Evolutionary conservation across 2,797 vertebrate genomes (phyloP).

Genomic region (Lepilemur ruficaudatus): DNA sequence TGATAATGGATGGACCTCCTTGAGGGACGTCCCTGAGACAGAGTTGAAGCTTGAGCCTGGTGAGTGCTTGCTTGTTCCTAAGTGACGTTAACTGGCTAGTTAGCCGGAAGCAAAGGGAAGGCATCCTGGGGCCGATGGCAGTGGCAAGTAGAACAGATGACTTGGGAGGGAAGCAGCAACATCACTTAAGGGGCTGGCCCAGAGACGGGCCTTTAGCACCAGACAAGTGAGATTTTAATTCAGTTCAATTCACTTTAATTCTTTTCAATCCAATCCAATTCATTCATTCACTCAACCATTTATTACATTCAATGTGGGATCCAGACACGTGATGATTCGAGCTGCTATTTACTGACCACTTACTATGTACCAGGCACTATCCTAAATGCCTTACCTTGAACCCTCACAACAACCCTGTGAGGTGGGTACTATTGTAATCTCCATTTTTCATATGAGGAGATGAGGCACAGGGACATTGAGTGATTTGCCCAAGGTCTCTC

Average conservation of each 20-base stretch:
- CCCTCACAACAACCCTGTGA: background rate
- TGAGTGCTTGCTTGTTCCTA: background rate
- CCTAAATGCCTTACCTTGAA: background rate
- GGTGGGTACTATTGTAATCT: background rate
- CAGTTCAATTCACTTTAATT: background rate
- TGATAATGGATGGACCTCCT: background rate
- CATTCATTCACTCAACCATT: background rate
- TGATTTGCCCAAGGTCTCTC: background rate
- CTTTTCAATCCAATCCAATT: background rate
- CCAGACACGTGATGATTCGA: background rate
- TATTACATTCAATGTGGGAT: background rate
- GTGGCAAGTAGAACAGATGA: background rate
- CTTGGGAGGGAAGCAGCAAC: background rate
- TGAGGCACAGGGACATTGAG: background rate
- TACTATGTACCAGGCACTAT: background rate
- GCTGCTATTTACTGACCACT: background rate
- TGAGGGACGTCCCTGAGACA: background rate
- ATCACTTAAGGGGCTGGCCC: background rate
- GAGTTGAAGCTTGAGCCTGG: no score
- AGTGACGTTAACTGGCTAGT: background rate
- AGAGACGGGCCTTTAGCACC: background rate
- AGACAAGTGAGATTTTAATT: background rate
- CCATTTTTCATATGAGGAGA: background rate
- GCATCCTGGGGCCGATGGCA: background rate
- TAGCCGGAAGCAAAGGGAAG: background rate